A percentile compares a stretch with the other conserved stretches of the same genome.
These are phyloP conservation scores for Urocolius indicus DNA, from an alignment of 2,113 vertebrate species.

Conservation along the genomic window DNA sequence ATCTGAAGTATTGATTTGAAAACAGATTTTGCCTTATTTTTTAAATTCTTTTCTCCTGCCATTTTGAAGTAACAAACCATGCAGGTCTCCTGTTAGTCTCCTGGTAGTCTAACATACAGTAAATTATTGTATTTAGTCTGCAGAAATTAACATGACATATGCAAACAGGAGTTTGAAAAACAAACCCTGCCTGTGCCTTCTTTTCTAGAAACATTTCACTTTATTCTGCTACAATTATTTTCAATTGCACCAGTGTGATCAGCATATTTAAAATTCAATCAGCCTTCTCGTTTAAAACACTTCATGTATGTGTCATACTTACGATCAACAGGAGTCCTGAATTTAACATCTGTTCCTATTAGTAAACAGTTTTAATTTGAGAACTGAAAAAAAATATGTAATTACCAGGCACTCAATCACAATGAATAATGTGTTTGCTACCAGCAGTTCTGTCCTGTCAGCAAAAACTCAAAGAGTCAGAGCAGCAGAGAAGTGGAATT, in stretches of 20 bases:
- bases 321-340: conserved; percentile 72
- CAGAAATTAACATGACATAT: conserved; percentile 29
- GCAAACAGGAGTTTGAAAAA: not conserved
- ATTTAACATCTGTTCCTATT: conserved; percentile 79
- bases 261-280: conserved; percentile 77
- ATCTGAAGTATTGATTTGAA: not conserved
- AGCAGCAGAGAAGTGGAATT: not conserved
- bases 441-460: not conserved
- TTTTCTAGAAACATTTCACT: conserved; percentile 25
- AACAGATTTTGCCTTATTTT: not conserved
- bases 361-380: conserved; percentile 74
- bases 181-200: not conserved
- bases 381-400: conserved; percentile 74
- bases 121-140: not conserved
- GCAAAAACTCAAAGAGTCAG: not conserved
- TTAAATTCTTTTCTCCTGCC: not conserved
- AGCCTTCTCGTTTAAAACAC: conserved; percentile 72
- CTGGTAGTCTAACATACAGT: not conserved
- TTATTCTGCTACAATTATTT: conserved; percentile 66
- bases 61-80: not conserved
- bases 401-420: conserved; percentile 65
- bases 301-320: conserved; percentile 55
- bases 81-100: not conserved
- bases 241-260: conserved; percentile 61
- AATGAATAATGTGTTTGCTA: conserved; percentile 56